Evolutionary conservation across 2,888 invertebrate species (phyloP).

Genomic region (Cheilosia vernalis): DNA sequence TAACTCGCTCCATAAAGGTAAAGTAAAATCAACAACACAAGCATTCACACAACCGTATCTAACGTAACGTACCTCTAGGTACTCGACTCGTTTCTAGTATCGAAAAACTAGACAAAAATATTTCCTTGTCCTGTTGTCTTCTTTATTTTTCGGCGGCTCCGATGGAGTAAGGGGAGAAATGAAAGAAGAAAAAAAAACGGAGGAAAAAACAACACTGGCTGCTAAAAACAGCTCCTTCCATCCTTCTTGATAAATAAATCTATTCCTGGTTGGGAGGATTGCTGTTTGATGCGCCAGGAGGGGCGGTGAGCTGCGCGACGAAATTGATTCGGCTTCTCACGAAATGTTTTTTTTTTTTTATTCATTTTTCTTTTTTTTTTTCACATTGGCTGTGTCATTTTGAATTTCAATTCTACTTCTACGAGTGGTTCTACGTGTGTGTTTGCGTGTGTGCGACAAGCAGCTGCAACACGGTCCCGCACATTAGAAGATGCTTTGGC

Average conservation of each 20-base stretch:
- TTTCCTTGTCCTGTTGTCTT: conserved; percentile 29
- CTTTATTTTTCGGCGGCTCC: background rate
- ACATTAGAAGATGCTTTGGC: conserved; percentile 49
- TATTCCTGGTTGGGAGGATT: conserved; percentile 54
- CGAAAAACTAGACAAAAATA: conserved; percentile 59
- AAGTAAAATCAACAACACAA: conserved; percentile 40
- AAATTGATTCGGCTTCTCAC: conserved; percentile 7
- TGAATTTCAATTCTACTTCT: conserved; percentile 28
- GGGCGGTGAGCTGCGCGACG: conserved; percentile 5
- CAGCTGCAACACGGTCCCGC: conserved; percentile 48
- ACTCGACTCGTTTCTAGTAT: conserved; percentile 7
- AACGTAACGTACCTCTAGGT: background rate
- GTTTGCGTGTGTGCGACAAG: conserved; percentile 22
- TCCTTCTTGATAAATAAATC: conserved; percentile 44
- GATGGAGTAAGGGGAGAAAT: conserved; percentile 2
- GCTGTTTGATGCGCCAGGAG: background rate
- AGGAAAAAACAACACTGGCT: conserved; percentile 4
- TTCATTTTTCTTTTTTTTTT: background rate
- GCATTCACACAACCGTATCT: conserved; percentile 22
- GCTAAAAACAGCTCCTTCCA: conserved; percentile 27
- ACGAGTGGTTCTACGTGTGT: background rate
- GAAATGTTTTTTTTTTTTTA: background rate
- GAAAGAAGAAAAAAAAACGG: background rate
- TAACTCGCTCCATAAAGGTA: conserved; percentile 55
- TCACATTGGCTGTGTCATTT: conserved; percentile 23